Evolutionary conservation across 2,888 invertebrate species (phyloP).

Genomic region (Calameuta filiformis): DNA sequence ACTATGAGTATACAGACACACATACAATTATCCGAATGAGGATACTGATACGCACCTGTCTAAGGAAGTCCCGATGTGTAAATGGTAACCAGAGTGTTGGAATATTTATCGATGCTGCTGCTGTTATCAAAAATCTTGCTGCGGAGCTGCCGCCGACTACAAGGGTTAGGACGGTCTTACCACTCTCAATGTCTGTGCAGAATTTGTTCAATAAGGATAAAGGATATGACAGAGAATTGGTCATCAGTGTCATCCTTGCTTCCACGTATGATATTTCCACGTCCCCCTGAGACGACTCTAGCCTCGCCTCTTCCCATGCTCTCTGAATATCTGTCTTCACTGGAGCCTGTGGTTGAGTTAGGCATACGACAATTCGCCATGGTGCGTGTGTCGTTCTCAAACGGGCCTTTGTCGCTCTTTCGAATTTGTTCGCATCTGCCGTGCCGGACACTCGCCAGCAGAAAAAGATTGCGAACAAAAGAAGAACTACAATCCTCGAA

Average conservation of each 20-base stretch:
- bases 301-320: constrained; percentile 59
- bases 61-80: constrained; percentile 58
- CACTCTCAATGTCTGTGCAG: constrained; percentile 56
- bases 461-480: constrained; percentile 42
- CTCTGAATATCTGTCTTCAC: constrained; percentile 55
- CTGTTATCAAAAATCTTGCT: constrained; percentile 60
- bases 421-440: constrained; percentile 44
- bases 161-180: constrained; percentile 54
- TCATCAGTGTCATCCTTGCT: constrained; percentile 43
- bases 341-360: constrained; percentile 55
- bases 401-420: constrained; percentile 45
- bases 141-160: constrained; percentile 61
- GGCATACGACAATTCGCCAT: constrained; percentile 59
- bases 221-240: constrained; percentile 54
- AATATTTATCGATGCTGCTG: constrained; percentile 56
- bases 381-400: constrained; percentile 37
- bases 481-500: constrained; percentile 41
- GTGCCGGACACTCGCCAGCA: constrained; percentile 36
- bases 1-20: not conserved
- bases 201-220: constrained; percentile 56
- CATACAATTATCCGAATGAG: not conserved
- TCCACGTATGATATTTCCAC: constrained; percentile 60
- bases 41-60: constrained; percentile 47
- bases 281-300: constrained; percentile 56
- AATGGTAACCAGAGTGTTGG: constrained; percentile 62